phyloP scores from a whole-genome alignment of 2,113 vertebrate species.

The Strix uralensis region DNA sequence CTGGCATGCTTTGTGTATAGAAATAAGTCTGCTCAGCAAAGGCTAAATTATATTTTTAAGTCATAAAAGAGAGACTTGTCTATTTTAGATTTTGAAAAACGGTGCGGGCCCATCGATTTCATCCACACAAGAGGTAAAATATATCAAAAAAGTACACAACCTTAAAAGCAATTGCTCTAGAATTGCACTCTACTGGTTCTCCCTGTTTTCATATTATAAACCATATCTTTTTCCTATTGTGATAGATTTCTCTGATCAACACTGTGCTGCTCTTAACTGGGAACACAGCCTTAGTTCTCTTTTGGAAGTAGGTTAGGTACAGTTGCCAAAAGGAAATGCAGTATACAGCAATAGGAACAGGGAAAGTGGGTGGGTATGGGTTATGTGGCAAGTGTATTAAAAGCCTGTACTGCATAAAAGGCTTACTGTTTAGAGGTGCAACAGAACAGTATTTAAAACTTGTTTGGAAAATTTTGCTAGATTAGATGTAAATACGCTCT shows the following conservation, averaged over 20 bases:
- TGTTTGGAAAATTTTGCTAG: not conserved
- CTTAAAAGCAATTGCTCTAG: not conserved
- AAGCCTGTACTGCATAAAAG: not conserved
- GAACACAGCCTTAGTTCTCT: not conserved
- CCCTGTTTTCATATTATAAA: not conserved
- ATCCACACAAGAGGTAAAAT: not conserved
- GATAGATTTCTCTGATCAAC: not conserved
- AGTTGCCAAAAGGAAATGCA: not conserved
- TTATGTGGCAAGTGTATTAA: not conserved
- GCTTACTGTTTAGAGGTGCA: not conserved
- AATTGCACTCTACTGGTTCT: not conserved
- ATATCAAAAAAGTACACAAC: not conserved
- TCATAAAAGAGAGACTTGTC: not conserved
- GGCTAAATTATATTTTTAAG: constrained; percentile 57
- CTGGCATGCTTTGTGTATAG: constrained; percentile 49
- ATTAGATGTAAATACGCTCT: not conserved
- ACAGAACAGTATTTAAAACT: not conserved
- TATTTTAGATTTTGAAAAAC: constrained; percentile 20
- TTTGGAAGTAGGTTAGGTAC: not conserved
- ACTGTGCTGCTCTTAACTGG: not conserved
- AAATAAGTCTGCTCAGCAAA: constrained; percentile 61
- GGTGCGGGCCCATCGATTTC: not conserved
- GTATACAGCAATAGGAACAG: not conserved
- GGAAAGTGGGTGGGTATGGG: not conserved
- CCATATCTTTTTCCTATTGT: not conserved